Evolutionary conservation across 1,140 invertebrate species (phyloP), one percentile per base, ranked within the genome.

Genomic region (Brachionus paranguensis): DNA sequence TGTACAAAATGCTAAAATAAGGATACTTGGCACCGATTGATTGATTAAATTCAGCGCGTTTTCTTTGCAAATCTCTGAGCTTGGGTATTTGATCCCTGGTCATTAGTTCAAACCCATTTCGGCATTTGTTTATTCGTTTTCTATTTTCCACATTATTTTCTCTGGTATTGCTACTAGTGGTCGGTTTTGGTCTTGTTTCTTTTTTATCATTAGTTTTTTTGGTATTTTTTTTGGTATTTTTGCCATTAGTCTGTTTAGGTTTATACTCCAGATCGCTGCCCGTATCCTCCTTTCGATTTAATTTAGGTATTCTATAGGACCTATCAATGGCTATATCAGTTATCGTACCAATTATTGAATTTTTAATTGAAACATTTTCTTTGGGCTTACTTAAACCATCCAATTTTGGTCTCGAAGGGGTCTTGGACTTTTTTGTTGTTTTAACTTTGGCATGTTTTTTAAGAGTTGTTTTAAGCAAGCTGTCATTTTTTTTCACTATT

Each of bases 1-100:
- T 45, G 47, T 24, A 76, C 20, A 50, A 50, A 10, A 76, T 10
- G 20, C 72, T 47, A 53, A 76, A 76, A 50, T 76, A 76, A 3
- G 72, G 45, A 76, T 76, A 50, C 11, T 76, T 76, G n/a, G 45
- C 72, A 24, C 72, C 72, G 12, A 76, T 76, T 27, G 43, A 50
- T 24, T 27, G 7, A 29, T 76, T 76, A 33, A 27, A 76, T 20
- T 20, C 20, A 27, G 27, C n/a, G 47, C 72, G 20, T 50, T 76
- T 76, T 53, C 24, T 20, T 24, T 76, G 7, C 24, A 76, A 29
- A n/a, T 76, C 72, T 24, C 24, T 76, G 27, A 76, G n/a, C 20
- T 37, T 72, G 8, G 37, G 68, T n/a, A 72, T 72, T 43, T 37
- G 37, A 10, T 72, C 41, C 12, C 37, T 72, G n/a, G n/a, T 41